phyloP scores from a whole-genome alignment of 2,113 vertebrate species.

The Rhinopomastus cyanomelas region DNA sequence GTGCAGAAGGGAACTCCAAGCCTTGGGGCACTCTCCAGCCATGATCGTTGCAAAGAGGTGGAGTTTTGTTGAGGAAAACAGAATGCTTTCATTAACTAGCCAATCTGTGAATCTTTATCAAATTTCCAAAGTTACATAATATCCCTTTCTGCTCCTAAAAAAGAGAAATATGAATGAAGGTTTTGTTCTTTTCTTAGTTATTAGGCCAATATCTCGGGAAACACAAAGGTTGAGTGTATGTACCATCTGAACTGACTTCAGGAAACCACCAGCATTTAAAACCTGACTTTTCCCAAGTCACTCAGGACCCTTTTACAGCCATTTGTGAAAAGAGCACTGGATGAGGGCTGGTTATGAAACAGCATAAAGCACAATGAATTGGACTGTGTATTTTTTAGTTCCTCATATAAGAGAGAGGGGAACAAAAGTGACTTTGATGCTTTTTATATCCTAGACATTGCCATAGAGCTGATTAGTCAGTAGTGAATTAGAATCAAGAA shows the following conservation, averaged over 20 bases:
- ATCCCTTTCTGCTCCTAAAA: slow-evolving; percentile 27
- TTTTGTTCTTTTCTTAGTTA: slow-evolving; percentile 23
- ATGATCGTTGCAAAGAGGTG: neutral
- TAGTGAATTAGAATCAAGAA: neutral
- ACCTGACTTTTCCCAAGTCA: neutral
- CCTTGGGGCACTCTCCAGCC: neutral
- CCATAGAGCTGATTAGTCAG: neutral
- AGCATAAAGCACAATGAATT: slow-evolving; percentile 28
- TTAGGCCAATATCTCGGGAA: neutral
- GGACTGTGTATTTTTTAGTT: neutral
- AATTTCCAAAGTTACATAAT: slow-evolving; percentile 43
- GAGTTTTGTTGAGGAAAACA: slow-evolving; percentile 30
- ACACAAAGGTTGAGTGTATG: slow-evolving; percentile 43
- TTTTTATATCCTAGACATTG: neutral
- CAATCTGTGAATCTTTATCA: neutral
- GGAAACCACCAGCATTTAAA: slow-evolving; percentile 21
- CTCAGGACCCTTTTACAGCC: neutral
- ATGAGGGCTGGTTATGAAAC: neutral
- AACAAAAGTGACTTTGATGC: slow-evolving; percentile 32
- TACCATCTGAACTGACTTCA: slow-evolving; percentile 4
- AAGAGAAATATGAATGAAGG: slow-evolving; percentile 29
- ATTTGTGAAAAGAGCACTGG: neutral
- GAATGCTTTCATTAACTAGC: slow-evolving; percentile 12
- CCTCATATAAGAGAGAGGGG: neutral
- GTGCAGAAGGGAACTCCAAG: neutral